phyloP scores from a whole-genome alignment of 2,797 vertebrate species.

The Parauchenoglanis punctatus region DNA sequence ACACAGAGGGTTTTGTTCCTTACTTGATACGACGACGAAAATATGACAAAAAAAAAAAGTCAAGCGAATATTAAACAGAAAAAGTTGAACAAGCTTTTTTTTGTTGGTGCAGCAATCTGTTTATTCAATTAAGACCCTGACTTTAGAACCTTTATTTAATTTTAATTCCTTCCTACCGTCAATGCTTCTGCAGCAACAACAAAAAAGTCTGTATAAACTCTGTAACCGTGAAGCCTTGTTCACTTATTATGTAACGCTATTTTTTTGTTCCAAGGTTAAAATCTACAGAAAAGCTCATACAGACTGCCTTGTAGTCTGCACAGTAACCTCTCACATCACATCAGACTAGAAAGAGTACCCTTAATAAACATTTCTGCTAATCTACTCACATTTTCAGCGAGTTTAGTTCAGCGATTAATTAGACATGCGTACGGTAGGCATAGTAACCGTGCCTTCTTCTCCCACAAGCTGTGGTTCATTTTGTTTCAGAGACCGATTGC shows the following conservation, averaged over 20 bases:
- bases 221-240: not conserved
- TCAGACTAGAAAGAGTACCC: not conserved
- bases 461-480: not conserved
- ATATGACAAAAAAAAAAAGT: not conserved
- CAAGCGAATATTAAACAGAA: not conserved
- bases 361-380: not conserved
- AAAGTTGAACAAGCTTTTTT: not conserved
- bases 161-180: not conserved
- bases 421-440: not conserved
- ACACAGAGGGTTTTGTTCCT: not conserved
- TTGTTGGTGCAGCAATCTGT: not conserved
- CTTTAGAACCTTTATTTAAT: not conserved
- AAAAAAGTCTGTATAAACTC: not conserved
- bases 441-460: not conserved
- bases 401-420: not conserved
- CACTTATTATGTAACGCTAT: not conserved
- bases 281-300: not conserved
- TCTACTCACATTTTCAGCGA: not conserved
- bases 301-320: too few relatives aligned
- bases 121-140: not conserved
- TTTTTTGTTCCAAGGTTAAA: not conserved
- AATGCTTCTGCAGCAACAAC: not conserved
- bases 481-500: not conserved
- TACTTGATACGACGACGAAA: too few relatives aligned
- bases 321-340: not conserved